Evolutionary conservation across 2,888 invertebrate species (phyloP).

Genomic region (Caenorhabditis virilis): DNA sequence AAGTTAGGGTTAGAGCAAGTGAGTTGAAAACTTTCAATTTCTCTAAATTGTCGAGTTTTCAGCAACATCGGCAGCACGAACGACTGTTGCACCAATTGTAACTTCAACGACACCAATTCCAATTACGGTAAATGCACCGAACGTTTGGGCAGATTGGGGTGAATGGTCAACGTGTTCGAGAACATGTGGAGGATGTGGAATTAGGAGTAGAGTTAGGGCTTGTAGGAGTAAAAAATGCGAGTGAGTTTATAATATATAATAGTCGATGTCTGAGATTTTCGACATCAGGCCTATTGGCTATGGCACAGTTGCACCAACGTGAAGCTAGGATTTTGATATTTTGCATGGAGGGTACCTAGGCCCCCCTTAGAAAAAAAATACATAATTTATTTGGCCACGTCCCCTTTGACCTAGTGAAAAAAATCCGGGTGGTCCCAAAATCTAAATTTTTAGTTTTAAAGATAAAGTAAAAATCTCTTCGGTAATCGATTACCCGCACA

Average conservation of each 20-base stretch:
- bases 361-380: too few relatives aligned
- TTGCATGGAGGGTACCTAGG: too few relatives aligned
- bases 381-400: too few relatives aligned
- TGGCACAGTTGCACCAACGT: too few relatives aligned
- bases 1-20: slow-evolving; percentile 50
- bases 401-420: too few relatives aligned
- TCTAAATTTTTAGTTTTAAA: too few relatives aligned
- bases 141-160: slow-evolving; percentile 63
- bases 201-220: slow-evolving; percentile 49
- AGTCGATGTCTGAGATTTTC: neutral
- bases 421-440: too few relatives aligned
- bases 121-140: slow-evolving; percentile 42
- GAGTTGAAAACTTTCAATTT: slow-evolving; percentile 7
- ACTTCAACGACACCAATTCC: slow-evolving; percentile 31
- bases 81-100: slow-evolving; percentile 16
- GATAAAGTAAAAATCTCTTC: too few relatives aligned
- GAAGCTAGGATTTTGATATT: too few relatives aligned
- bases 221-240: slow-evolving; percentile 61
- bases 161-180: slow-evolving; percentile 62
- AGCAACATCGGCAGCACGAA: slow-evolving; percentile 44
- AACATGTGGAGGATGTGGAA: slow-evolving; percentile 66
- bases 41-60: slow-evolving; percentile 6
- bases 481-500: too few relatives aligned
- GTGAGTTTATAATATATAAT: slow-evolving; percentile 35
- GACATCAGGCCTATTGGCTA: too few relatives aligned